phyloP scores from a whole-genome alignment of 2,797 vertebrate genomes.

The Crocidura indochinensis region DNA sequence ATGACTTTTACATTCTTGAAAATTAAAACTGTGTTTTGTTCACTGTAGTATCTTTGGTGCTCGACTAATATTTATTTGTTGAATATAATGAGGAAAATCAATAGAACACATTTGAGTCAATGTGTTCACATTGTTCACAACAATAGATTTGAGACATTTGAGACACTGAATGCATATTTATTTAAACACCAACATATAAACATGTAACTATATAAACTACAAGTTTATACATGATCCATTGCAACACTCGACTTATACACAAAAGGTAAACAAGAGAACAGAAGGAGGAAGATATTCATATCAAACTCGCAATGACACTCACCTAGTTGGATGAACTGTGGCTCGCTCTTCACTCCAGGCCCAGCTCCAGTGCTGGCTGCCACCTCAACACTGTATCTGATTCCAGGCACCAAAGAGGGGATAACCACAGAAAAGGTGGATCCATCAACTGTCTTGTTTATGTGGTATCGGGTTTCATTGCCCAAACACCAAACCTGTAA shows the following conservation, averaged over 20 bases:
- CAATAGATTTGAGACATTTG: no score
- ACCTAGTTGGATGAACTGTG: conserved; percentile 97
- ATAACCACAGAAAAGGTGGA: conserved; percentile 95
- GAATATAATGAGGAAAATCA: neutral
- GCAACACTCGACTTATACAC: neutral
- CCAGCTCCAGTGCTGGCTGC: conserved; percentile 97
- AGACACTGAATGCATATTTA: no score
- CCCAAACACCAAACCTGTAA: conserved; percentile 98
- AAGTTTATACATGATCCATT: no score
- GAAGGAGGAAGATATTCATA: neutral
- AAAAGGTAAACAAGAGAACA: conserved; percentile 52
- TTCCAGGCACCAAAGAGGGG: conserved; percentile 94
- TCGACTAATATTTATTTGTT: conserved; percentile 22
- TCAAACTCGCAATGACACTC: conserved; percentile 80
- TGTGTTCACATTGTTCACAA: no score
- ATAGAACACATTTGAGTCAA: neutral
- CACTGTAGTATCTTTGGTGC: neutral
- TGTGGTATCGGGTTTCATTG: conserved; percentile 97
- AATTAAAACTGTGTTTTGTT: neutral
- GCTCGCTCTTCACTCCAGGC: conserved; percentile 95
- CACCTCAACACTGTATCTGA: conserved; percentile 97
- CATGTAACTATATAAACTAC: no score
- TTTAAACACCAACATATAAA: no score
- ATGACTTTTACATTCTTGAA: neutral
- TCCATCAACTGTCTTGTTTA: conserved; percentile 97